Evolutionary conservation across 2,113 vertebrate genomes (phyloP), one percentile per base, ranked within the genome.

Genomic region (Dunckerocampus dactyliophorus): DNA sequence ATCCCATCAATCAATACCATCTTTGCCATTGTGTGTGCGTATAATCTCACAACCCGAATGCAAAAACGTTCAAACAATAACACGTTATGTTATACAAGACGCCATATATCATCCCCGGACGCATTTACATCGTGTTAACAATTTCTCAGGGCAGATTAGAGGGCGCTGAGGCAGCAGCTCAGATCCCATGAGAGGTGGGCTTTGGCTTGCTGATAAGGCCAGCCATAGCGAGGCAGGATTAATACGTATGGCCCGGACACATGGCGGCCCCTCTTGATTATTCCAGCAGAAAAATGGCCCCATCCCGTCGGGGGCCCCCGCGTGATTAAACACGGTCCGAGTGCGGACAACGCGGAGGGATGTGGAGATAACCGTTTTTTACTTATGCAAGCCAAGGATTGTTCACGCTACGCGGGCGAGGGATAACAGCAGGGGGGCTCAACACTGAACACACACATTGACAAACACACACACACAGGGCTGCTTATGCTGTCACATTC

Each of bases 41-140:
- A 85, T 92, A 89, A 91, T 91, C 88, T 88, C 69, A 82, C 79
- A 81, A 76, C 54, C 76, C 65, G 86, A 84, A 90, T 87, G 87
- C 87, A 81, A 85, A 56, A 87, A 89, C 67, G 85, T 81, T 87
- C 78, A 87, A 43, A 90, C 87, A 90, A 90, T 88, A 85, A 87
- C 80, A 74, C 69, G 66, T 43, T 86, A 85, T 91, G 90, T 91
- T 88, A 77, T 88, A 91, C 89, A 91, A 75, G 82, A 76, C 73
- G 78, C 89, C 85, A 79, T 88, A 86, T 90, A 90, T 91, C 86
- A 91, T 90, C 87, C 77, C 72, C 72, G 84, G 83, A 84, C 69
- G 86, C 88, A 89, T 92, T 92, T 92, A 92, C 89, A 90, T 92
- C 86, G 89, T 87, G 90, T 91, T 91, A 90, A 91, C 87, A 89